Evolutionary conservation across 2,797 vertebrate species (phyloP), one percentile per base, ranked within the genome.

Genomic region (Erpetoichthys calabaricus): DNA sequence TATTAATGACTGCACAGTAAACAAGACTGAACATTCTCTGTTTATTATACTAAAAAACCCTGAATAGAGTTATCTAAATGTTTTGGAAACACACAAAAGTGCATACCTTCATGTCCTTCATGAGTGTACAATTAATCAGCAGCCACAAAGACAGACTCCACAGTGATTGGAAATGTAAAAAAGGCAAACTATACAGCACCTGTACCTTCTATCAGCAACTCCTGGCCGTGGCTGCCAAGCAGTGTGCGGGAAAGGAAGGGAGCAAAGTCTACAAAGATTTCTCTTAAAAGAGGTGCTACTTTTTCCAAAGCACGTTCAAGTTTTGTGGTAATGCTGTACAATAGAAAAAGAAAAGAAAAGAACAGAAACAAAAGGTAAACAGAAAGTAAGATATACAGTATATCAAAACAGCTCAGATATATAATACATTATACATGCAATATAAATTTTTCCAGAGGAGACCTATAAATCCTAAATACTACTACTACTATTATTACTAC

Each of bases 191-290:
- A 5, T 45, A 52, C 47, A 63, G 67, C 63, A 68, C 67, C 63
- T 63, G 61, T 83, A 99, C 94, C 96, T 98, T 99, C 96, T 83
- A 99, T 99, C 80, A 99, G 86, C 74, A 99, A 86, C 68, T 99
- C 96, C 88, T 99, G 96, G 81, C 96, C 96, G 72, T 99, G 96
- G 79, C 95, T 98, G 75, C 95, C 96, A 78, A 98, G 78, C 71
- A 98, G 79, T 3, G 96, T 98, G 69, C 95, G 84, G 53, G 96
- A 98, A 43, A 98, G 80, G 78, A 98, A 98, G 53, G 94, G 95
- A 1, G 95, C 95, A 73, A 98, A 98, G 77, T 99, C 96, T 78
- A 99, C 96, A 73, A 99, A 99, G 69, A 99, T 99, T 85, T 99
- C 96, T 70, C 96, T 83, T 72, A 99, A 79, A 65, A 98, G 83